Base-by-base conservation (phyloP, 2,888 invertebrate genomes). In the Chrysolina haemoptera region DNA sequence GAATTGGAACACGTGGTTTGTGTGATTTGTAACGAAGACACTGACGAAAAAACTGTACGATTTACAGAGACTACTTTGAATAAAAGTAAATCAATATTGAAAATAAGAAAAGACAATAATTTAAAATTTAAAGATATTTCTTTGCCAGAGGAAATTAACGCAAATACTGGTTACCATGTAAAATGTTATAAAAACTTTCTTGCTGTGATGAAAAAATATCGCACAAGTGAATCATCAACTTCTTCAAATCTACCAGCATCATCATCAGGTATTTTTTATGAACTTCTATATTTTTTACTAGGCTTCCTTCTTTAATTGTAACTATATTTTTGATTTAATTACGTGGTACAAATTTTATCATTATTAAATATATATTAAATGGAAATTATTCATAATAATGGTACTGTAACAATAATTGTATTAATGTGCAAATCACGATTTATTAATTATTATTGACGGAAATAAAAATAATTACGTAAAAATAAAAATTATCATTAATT, bases 1-100 rank as follows among this genome's bases (percentile, higher is more conserved):
- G 67, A 67, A 67, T 67, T 53, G 3, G 67, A 67, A 67, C 67
- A 20, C 67, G 67, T 67, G 50, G 35, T 67, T 55, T 67, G 67
- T 67, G 69, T 69, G 43, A 69, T 69, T 69, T 69, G 59, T 69
- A 11, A 8, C 14, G 9, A 67, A 50, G 22, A 18, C 62, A 69
- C 69, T 18, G 69, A n/a, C 40, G 62, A 69, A 62, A 69, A 69
- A 69, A 62, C 41, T 59, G 53, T 67, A 50, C 12, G n/a, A 50
- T 67, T 67, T 16, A 67, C 50, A 50, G 10, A 10, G 27, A 40
- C 48, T 50, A 67, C 20, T 20, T 50, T 67, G 3, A 20, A 46
- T 50, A 67, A 67, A 48, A 22, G 67, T 1, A 46, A 43, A 65
- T 46, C 43, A 41, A 67, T 67, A 50, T 67, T 67, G 12, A 67